Percentiles rank a stretch among this genome's conserved stretches.
phyloP scores from a whole-genome alignment of 2,113 vertebrate genomes.

The Pristiophorus japonicus region DNA sequence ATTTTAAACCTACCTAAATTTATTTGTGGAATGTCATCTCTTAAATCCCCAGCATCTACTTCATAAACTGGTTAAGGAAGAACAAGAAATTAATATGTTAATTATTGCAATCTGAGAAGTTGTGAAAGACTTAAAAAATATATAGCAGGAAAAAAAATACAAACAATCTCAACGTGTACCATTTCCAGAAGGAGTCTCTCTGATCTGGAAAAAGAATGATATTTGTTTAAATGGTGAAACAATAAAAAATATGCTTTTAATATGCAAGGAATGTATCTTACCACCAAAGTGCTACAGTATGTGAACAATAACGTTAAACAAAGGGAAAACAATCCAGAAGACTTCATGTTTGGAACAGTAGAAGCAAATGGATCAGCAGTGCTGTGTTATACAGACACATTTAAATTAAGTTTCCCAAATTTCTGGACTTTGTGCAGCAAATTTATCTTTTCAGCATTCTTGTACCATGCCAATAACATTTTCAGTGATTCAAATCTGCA shows the following conservation, averaged over 20 bases:
- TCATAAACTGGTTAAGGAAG: slow-evolving; percentile 40
- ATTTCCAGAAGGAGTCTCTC: neutral
- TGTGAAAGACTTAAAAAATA: neutral
- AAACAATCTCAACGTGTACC: neutral
- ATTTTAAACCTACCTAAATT: slow-evolving; percentile 55
- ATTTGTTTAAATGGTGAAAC: neutral
- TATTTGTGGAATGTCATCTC: slow-evolving; percentile 58
- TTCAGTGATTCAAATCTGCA: neutral
- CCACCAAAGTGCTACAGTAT: neutral
- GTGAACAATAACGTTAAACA: neutral
- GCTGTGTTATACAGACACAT: neutral
- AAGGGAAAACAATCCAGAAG: neutral
- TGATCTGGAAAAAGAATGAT: slow-evolving; percentile 4
- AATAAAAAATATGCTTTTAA: neutral
- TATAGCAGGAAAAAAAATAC: neutral
- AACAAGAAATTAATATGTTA: neutral
- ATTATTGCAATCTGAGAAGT: neutral
- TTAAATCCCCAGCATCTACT: slow-evolving; percentile 41
- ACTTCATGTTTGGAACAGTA: neutral
- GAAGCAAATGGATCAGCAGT: neutral
- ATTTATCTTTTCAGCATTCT: neutral
- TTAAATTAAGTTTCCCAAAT: neutral
- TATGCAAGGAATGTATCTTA: neutral
- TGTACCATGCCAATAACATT: neutral
- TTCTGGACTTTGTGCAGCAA: neutral